Base-by-base conservation (phyloP, 2,797 vertebrate species). In the Poeciliopsis gracilis region DNA sequence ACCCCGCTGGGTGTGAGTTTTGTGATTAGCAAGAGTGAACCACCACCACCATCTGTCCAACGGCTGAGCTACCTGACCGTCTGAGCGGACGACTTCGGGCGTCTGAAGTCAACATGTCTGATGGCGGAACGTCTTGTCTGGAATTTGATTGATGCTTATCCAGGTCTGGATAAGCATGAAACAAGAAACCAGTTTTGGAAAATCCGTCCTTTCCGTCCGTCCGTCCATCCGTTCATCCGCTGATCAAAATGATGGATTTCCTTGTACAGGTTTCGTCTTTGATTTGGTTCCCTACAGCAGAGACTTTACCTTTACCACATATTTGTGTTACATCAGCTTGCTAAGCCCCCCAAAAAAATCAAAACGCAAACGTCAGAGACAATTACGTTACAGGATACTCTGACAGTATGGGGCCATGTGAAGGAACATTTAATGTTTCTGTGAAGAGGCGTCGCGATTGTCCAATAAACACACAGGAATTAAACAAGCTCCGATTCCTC, bases 11-110 rank as follows among this genome's bases (percentile, higher is more conserved):
- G 87, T 87, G 92, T 30, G 83, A 90, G 76, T 83, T 90, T 86
- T 80, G 84, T 88, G 83, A 91, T 90, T 82, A 86, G 81, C 76
- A 72, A 80, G 87, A 87, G 85, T 84, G 84, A 90, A 90, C 79
- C 75, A 91, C 79, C 84, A 88, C 85, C 16, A 73, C 89, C 90
- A 92, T 90, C 91, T 91, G 89, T 87, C 53, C 10, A 75, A 61
- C 77, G 75, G 86, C 84, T 80, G 23, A 76, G 77, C 82, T 87
- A 90, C 90, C 90, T 91, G 90, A 85, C 87, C 79, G 73, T 80
- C 73, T 72, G 83, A 79, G 73, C 79, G 43, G 80, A 84, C 49
- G 79, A 78, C 77, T 80, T 82, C 61, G 11, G 51, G 63, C 73
- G 18, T 78, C 72, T 78, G 61, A 4, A 75, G 8, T 10, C 0